A percentile compares a stretch with the other conserved stretches of the same genome.
Evolutionary conservation across 2,113 vertebrate genomes (phyloP).

Genomic region (Ctenodactylus gundi): DNA sequence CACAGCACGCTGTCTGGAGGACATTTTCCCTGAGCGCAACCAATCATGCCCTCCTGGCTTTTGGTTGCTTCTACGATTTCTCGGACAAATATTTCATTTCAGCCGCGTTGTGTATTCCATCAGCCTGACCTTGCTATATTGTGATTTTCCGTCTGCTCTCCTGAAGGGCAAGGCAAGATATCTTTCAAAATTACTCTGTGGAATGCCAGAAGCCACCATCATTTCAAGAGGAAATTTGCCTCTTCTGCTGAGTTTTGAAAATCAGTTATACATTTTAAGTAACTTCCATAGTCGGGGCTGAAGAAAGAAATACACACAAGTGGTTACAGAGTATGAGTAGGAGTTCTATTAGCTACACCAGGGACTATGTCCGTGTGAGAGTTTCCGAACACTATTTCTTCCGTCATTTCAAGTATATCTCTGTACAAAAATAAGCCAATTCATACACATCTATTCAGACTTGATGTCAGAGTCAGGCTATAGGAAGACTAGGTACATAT

Average conservation of each 20-base stretch:
- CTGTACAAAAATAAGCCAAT: background rate
- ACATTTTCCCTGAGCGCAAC: slow-evolving; percentile 54
- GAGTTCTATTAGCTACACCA: background rate
- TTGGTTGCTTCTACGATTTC: background rate
- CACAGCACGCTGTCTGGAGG: slow-evolving; percentile 38
- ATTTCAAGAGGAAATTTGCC: slow-evolving; percentile 34
- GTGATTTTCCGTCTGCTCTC: background rate
- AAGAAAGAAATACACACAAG: background rate
- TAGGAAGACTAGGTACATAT: background rate
- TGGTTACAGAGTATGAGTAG: background rate
- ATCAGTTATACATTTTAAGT: background rate
- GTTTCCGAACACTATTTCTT: background rate
- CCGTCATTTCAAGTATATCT: background rate
- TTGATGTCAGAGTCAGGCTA: background rate
- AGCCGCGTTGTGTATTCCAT: background rate
- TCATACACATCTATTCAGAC: background rate
- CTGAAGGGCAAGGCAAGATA: background rate
- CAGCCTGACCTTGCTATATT: background rate
- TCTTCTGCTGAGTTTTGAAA: background rate
- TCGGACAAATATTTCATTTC: slow-evolving; percentile 62
- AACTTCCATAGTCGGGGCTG: background rate
- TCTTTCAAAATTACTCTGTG: background rate
- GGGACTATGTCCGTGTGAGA: background rate
- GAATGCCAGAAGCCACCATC: background rate
- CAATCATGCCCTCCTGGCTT: slow-evolving; percentile 33